A percentile compares a stretch with the other conserved stretches of the same genome.
Conservation (phyloP, 2,797 vertebrate species). For the Leucoraja ocellata region DNA sequence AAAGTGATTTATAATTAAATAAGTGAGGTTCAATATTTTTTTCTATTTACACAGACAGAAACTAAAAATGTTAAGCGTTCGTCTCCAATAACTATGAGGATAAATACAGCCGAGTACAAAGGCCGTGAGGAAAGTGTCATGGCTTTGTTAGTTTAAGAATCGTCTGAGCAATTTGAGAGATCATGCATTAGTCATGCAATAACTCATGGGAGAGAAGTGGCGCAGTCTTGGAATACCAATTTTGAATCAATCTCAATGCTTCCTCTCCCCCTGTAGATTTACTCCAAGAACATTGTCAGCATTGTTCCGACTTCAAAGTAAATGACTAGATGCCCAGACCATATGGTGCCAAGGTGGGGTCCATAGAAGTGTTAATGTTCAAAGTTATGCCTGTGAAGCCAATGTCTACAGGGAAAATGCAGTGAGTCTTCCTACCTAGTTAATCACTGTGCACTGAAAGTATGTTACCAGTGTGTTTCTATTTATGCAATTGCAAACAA, state of each 20-base stretch:
- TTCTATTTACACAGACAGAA: not conserved
- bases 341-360: conserved; percentile 58
- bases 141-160: conserved; percentile 4
- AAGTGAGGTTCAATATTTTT: not conserved
- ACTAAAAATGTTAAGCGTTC: not conserved
- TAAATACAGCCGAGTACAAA: not conserved
- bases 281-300: conserved; percentile 39
- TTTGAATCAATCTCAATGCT: conserved; percentile 20
- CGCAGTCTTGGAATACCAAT: conserved; percentile 22
- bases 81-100: not conserved
- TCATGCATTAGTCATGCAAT: not conserved
- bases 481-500: conserved; percentile 67
- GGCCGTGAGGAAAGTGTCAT: not conserved
- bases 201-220: not conserved
- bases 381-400: conserved; percentile 52
- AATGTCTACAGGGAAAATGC: conserved; percentile 31
- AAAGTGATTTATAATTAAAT: not conserved
- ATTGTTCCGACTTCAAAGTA: conserved; percentile 44
- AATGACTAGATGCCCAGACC: conserved; percentile 51
- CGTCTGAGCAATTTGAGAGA: not conserved
- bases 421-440: conserved; percentile 30
- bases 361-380: conserved; percentile 54
- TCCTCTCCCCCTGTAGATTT: conserved; percentile 28
- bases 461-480: conserved; percentile 56
- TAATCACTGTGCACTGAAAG: conserved; percentile 28